Conservation (phyloP, 2,888 invertebrate species). For the Chesias legatella region DNA sequence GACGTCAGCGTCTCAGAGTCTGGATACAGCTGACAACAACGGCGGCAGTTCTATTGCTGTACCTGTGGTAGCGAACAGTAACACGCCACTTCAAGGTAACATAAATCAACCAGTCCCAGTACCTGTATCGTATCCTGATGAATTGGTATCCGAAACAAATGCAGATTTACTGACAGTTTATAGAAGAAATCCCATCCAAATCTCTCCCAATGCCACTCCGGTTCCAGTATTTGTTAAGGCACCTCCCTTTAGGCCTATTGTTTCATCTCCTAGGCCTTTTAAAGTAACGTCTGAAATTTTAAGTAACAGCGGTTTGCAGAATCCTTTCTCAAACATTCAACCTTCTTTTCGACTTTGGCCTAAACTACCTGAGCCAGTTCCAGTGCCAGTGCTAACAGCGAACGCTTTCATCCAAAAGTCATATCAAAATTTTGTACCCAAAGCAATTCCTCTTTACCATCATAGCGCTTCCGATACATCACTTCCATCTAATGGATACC, state of each 20-base stretch:
- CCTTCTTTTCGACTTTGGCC: constrained; percentile 18
- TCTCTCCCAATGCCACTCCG: constrained; percentile 2
- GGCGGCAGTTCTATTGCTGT: constrained; percentile 1
- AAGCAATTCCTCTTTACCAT: neutral
- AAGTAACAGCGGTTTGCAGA: constrained; percentile 1
- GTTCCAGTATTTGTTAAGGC: constrained; percentile 13
- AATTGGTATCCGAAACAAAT: constrained; percentile 5
- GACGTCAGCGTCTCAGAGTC: constrained; percentile 2
- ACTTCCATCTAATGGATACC: constrained; percentile 8
- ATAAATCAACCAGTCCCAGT: constrained; percentile 17
- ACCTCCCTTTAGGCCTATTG: constrained; percentile 8
- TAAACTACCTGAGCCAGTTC: constrained; percentile 17
- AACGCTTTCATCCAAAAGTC: constrained; percentile 9
- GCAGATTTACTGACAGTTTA: neutral
- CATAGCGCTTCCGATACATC: constrained; percentile 2
- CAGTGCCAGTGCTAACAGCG: constrained; percentile 19
- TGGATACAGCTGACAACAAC: constrained; percentile 2
- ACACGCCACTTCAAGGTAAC: constrained; percentile 4
- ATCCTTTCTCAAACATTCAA: constrained; percentile 4
- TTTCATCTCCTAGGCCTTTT: constrained; percentile 21
- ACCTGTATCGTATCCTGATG: constrained; percentile 15
- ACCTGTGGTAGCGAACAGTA: constrained; percentile 8
- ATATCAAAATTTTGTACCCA: constrained; percentile 11
- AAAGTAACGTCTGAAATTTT: neutral
- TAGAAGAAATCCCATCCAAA: constrained; percentile 1